phyloP scores from a whole-genome alignment of 2,113 vertebrate species.

The Alouatta palliata region DNA sequence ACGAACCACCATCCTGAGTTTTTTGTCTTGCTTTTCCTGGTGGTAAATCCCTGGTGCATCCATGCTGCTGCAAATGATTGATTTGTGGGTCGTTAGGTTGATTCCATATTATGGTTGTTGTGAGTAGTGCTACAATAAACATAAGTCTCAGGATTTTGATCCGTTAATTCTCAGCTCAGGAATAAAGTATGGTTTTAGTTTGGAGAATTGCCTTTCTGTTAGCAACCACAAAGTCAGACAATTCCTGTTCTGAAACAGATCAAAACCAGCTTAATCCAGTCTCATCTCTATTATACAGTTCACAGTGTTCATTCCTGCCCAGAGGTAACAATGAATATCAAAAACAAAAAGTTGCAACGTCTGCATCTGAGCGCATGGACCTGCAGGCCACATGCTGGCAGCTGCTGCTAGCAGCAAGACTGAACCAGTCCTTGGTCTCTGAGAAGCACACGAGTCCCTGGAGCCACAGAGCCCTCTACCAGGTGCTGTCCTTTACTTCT shows the following conservation, averaged over 20 bases:
- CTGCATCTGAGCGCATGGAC: background rate
- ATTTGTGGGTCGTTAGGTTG: background rate
- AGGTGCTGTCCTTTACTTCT: background rate
- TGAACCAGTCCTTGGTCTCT: conserved; percentile 41
- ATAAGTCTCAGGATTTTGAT: conserved; percentile 16
- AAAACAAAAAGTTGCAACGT: conserved; percentile 45
- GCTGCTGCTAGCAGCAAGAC: conserved; percentile 33
- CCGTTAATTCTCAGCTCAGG: background rate
- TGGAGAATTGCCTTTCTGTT: conserved; percentile 11
- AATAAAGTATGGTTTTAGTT: background rate
- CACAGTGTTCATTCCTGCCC: background rate
- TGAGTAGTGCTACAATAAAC: background rate
- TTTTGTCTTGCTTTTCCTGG: background rate
- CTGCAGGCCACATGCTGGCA: background rate
- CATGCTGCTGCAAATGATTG: background rate
- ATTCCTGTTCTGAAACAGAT: conserved; percentile 19
- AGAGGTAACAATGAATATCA: conserved; percentile 19
- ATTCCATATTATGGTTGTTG: background rate
- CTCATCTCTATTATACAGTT: background rate
- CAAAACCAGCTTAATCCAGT: conserved; percentile 42
- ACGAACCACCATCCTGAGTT: background rate
- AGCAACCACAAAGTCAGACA: background rate
- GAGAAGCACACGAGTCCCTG: conserved; percentile 47
- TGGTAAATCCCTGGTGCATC: background rate
- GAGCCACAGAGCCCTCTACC: background rate